These are phyloP conservation scores for Vidua macroura DNA, from an alignment of 2,113 vertebrate genomes.

Conservation along the genomic window DNA sequence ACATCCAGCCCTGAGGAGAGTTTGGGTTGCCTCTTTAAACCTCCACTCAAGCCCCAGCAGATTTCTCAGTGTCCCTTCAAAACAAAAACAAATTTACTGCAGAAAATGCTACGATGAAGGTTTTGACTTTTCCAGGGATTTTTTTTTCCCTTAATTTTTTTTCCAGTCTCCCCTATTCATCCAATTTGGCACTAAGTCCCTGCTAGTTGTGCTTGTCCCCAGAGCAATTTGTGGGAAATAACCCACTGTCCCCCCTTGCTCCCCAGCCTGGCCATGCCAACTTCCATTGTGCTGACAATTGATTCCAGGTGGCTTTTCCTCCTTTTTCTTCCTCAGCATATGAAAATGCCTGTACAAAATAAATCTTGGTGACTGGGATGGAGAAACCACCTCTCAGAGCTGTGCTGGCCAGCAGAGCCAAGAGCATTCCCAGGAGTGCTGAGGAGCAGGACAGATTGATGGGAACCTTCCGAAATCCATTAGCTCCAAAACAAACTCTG, in stretches of 20 bases:
- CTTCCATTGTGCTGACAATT: conserved; percentile 53
- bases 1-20: background rate
- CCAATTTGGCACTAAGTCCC: conserved; percentile 7
- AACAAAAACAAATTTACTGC: conserved; percentile 20
- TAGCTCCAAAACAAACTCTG: background rate
- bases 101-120: background rate
- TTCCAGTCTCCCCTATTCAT: conserved; percentile 20
- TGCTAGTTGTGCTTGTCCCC: conserved; percentile 21
- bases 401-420: background rate
- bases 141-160: background rate
- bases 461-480: conserved; percentile 16
- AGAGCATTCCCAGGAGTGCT: background rate
- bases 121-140: background rate
- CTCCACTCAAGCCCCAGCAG: background rate
- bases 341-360: conserved; percentile 26
- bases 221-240: conserved; percentile 40
- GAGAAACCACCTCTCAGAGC: conserved; percentile 5
- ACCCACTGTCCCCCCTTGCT: conserved; percentile 41
- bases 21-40: background rate
- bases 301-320: conserved; percentile 18
- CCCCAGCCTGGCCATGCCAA: conserved; percentile 30
- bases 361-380: background rate
- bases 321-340: background rate
- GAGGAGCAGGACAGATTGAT: background rate
- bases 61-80: background rate